These are phyloP conservation scores for Ciconia maguari DNA, from an alignment of 2,113 vertebrate genomes.

Conservation along the genomic window DNA sequence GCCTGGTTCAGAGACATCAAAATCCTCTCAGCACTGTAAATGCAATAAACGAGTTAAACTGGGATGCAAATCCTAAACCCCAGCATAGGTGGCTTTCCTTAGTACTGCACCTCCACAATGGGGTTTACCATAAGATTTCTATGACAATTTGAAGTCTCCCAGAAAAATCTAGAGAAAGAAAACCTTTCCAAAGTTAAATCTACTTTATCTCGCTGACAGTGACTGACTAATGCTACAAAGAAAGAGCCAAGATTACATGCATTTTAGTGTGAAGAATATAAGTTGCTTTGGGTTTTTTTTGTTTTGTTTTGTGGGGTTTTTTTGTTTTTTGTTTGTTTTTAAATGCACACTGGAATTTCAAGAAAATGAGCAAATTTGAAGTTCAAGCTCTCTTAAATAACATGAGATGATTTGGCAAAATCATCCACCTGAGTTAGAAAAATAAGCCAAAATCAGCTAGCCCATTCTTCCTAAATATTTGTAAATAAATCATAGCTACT, in stretches of 20 bases:
- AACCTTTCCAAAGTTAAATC: slow-evolving; percentile 42
- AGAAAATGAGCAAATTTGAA: slow-evolving; percentile 24
- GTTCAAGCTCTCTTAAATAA: slow-evolving; percentile 41
- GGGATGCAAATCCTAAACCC: background rate
- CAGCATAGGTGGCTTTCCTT: background rate
- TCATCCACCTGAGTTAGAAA: background rate
- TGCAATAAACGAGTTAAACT: background rate
- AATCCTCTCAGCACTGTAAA: slow-evolving; percentile 1
- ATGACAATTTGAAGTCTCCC: background rate
- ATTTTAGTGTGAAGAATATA: background rate
- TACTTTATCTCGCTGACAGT: background rate
- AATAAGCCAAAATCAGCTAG: background rate
- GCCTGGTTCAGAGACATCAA: slow-evolving; percentile 23
- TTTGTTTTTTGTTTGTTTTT: too few relatives aligned
- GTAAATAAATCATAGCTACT: slow-evolving; percentile 5
- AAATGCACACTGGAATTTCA: background rate
- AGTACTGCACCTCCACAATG: background rate
- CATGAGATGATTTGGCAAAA: slow-evolving; percentile 31
- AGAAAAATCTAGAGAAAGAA: background rate
- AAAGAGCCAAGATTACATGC: background rate
- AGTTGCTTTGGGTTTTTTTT: background rate
- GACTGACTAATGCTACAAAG: background rate
- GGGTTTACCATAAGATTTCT: background rate
- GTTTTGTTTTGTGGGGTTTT: too few relatives aligned
- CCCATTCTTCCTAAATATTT: background rate